Evolutionary conservation across 2,888 invertebrate species (phyloP), one percentile per base, ranked within the genome.

Genomic region (Ochropleura leucogaster): DNA sequence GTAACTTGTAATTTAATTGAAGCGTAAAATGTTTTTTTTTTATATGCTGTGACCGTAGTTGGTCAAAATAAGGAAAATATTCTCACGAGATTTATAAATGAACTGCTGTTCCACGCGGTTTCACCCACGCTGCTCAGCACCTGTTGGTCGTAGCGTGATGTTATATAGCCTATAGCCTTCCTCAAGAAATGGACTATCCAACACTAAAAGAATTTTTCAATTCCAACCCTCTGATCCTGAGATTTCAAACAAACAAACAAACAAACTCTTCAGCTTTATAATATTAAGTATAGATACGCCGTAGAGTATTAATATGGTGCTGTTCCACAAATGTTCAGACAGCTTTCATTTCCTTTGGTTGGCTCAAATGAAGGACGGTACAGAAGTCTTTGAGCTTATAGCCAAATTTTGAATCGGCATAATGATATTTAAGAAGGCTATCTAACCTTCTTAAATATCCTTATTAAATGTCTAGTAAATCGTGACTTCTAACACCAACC

Each of bases 1-100:
- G 88, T 87, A 88, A 88, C 60, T 67, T 75, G 18, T 10, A 14
- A 63, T 51, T 46, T 7, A 57, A 20, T 49, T 40, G 20, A 66
- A n/a, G 12, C 73, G 60, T 51, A 66, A 67, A 47, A 53, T 44
- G 0, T 20, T 40, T 70, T 9, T 59, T 10, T 40, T 40, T 30
- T 0, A 4, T 7, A 20, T 4, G 9, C n/a, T 8, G 20, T 7
- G 6, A 53, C 53, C 20, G 10, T n/a, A 20, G 5, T 12, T 55
- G 12, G 20, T 12, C 55, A 55, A 55, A 55, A 12, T 12, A 53
- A 53, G 9, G n/a, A n/a, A n/a, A 53, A 18, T 53, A 53, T 53
- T 9, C n/a, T n/a, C 53, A 53, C 4, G n/a, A 53, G 4, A 53
- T 53, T n/a, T 49, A n/a, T 10, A 49, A 16, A 49, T 55, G n/a